Percentiles rank a stretch among this genome's conserved stretches.
Evolutionary conservation across 1,140 invertebrate species (phyloP).

Genomic region (Hycleus cichorii): DNA sequence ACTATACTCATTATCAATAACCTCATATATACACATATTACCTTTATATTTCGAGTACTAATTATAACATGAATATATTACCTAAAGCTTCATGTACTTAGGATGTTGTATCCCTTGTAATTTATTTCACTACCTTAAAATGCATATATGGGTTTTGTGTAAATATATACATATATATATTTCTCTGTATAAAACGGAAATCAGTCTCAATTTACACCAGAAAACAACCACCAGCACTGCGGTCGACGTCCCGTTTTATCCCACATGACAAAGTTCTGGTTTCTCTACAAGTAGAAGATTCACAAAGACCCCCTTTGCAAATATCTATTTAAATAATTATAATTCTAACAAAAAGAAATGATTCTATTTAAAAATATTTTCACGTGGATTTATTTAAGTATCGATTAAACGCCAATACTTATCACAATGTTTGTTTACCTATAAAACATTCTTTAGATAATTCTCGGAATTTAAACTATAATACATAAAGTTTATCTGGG

Average conservation of each 20-base stretch:
- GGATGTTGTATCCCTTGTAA: slow-evolving; percentile 7
- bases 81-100: slow-evolving; percentile 12
- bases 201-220: slow-evolving; percentile 13
- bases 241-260: slow-evolving; percentile 6
- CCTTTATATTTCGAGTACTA: slow-evolving; percentile 5
- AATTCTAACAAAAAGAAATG: too few species aligned
- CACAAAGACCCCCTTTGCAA: too few species aligned
- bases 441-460: too few species aligned
- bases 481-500: too few species aligned
- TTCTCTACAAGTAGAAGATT: too few species aligned
- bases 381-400: too few species aligned
- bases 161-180: neutral
- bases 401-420: too few species aligned
- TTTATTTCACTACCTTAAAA: slow-evolving; percentile 13
- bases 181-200: slow-evolving; percentile 11
- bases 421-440: too few species aligned
- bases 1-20: too few species aligned
- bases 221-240: slow-evolving; percentile 11
- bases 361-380: too few species aligned
- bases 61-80: slow-evolving; percentile 16
- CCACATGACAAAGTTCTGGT: slow-evolving; percentile 11
- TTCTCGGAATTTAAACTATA: too few species aligned
- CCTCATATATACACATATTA: neutral
- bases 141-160: neutral
- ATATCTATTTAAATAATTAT: too few species aligned